phyloP scores from a whole-genome alignment of 2,113 vertebrate genomes.

The Zeus faber region DNA sequence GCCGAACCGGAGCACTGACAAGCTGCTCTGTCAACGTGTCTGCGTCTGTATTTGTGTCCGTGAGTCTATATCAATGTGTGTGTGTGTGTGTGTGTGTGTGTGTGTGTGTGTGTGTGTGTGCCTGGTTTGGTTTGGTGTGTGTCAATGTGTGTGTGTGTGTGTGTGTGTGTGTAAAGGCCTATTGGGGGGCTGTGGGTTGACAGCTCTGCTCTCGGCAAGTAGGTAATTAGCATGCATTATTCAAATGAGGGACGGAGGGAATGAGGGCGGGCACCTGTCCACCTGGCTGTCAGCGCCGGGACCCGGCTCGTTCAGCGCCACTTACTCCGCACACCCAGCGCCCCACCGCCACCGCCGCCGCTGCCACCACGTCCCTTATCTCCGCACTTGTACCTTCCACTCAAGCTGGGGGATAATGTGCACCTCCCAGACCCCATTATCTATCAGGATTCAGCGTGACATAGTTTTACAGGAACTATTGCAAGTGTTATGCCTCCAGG shows the following conservation, averaged over 20 bases:
- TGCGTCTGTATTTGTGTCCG: neutral
- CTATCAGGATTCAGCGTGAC: constrained; percentile 22
- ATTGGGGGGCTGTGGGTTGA: constrained; percentile 54
- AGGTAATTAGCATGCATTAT: constrained; percentile 79
- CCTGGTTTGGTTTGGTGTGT: neutral
- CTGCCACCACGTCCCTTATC: no score
- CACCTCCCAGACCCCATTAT: constrained; percentile 37
- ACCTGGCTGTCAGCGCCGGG: constrained; percentile 68
- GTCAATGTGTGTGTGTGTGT: constrained; percentile 2
- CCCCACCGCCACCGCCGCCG: constrained; percentile 31
- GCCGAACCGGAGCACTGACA: constrained; percentile 37
- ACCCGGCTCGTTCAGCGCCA: constrained; percentile 58
- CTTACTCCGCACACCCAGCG: constrained; percentile 52
- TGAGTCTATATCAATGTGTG: constrained; percentile 3
- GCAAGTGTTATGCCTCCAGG: no score
- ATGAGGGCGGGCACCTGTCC: constrained; percentile 73
- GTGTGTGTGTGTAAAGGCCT: constrained; percentile 24
- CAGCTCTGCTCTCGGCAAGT: constrained; percentile 65
- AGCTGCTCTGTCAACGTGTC: neutral
- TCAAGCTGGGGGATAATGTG: constrained; percentile 29
- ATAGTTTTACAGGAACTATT: neutral
- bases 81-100: constrained; percentile 14
- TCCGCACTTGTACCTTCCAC: constrained; percentile 23
- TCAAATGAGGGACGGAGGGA: constrained; percentile 68
- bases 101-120: constrained; percentile 39